Conservation (phyloP, 2,113 vertebrate genomes). For the Ailurus styani region DNA sequence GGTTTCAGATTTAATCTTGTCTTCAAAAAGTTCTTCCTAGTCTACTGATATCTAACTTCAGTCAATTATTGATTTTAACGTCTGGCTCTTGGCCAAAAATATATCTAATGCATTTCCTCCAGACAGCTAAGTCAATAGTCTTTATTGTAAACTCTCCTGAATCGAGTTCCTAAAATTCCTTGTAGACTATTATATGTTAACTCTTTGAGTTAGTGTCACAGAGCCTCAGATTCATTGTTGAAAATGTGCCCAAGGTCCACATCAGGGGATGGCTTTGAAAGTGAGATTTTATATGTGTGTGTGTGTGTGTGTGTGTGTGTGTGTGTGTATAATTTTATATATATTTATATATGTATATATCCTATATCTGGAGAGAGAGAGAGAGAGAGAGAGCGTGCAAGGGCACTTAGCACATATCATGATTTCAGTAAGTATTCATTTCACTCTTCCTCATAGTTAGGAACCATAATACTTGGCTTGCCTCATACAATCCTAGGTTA, state of each 20-base stretch:
- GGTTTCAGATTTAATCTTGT: background rate
- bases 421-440: background rate
- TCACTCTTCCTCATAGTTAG: background rate
- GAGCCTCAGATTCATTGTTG: background rate
- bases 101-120: background rate
- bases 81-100: constrained; percentile 25
- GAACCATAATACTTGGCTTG: background rate
- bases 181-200: background rate
- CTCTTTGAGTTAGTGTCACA: background rate
- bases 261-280: background rate
- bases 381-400: background rate
- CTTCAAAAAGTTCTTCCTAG: background rate
- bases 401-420: background rate
- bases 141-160: background rate
- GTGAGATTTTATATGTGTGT: background rate
- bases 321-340: too few species aligned
- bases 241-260: background rate
- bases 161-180: constrained; percentile 37
- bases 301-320: too few species aligned
- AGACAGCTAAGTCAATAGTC: constrained; percentile 11
- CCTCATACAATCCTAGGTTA: background rate
- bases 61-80: constrained; percentile 14
- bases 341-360: background rate
- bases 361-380: fast-evolving
- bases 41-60: background rate